Evolutionary conservation across 1,140 invertebrate species (phyloP), one percentile per base, ranked within the genome.

Genomic region (Ostrea edulis): DNA sequence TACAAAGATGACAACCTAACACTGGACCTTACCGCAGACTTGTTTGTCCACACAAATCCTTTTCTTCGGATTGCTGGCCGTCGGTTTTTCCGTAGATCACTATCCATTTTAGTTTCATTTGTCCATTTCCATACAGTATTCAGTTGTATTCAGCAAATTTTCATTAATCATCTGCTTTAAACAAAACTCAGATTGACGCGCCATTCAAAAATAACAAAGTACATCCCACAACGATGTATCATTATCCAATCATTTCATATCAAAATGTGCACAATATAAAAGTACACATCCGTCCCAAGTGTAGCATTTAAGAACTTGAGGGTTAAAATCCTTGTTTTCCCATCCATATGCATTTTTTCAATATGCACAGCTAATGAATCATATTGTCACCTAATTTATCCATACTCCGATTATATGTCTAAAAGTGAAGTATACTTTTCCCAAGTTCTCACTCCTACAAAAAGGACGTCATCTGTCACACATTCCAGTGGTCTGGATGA

Each of bases 371-470:
- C 54, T 12, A 55, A 55, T 55, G 54, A 58, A 17, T 20, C 11
- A 14, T 20, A 5, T 58, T 58, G 55, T 58, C 55, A 58, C 55
- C 55, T 58, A 58, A 58, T 58, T 58, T 17, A 20, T 58, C 55
- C 55, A 58, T 58, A 20, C 35, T 71, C 22, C 22, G 68, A 12
- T 25, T 14, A 71, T 25, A 68, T 71, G 22, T 44, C 29, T 12
- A 71, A 29, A 7, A 71, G 8, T 29, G 25, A 11, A 29, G 9
- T 71, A 12, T 71, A 25, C 29, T 71, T 44, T 71, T 35, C 29
- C 22, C 68, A 71, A 25, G 68, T 71, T 22, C 68, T 71, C 68
- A 71, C 68, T 71, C 68, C 68, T 71, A 71, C 68, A 25, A 71
- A 71, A 71, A 71, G 68, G 29, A 71, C 68, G 68, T 71, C 68